Conservation (phyloP, 2,113 vertebrate genomes). For the Nettapus auritus region DNA sequence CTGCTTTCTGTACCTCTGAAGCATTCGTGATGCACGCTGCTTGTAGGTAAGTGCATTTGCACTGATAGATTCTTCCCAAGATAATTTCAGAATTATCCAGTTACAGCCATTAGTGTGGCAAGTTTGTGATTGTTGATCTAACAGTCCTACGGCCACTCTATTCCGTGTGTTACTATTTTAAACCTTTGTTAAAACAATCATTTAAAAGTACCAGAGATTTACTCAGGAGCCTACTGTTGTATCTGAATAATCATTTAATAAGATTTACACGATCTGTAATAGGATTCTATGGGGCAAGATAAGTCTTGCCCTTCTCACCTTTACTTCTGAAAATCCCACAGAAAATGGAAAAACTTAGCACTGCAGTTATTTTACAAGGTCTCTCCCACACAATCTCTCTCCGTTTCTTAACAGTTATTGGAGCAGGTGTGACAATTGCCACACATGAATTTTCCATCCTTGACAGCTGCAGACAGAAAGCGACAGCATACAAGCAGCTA, state of each 20-base stretch:
- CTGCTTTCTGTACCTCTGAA: background rate
- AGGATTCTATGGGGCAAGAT: background rate
- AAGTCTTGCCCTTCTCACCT: background rate
- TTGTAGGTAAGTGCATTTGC: background rate
- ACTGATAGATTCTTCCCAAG: background rate
- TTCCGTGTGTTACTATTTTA: background rate
- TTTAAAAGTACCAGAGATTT: background rate
- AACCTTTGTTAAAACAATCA: background rate
- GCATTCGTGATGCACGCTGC: background rate
- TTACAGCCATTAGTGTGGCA: background rate
- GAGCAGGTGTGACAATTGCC: background rate
- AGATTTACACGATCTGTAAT: background rate
- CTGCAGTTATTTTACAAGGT: background rate
- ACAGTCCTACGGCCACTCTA: background rate
- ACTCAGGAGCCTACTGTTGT: background rate
- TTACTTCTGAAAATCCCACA: background rate
- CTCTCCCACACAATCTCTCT: background rate
- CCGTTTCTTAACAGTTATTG: background rate
- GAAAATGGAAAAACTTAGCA: background rate
- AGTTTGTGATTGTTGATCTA: background rate
- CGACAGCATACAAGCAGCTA: background rate
- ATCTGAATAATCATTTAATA: background rate
- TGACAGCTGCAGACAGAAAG: background rate
- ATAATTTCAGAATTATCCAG: constrained; percentile 16
- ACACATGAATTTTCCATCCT: background rate